These are phyloP conservation scores for Mirza zaza DNA, from an alignment of 2,113 vertebrate genomes.

Conservation along the genomic window DNA sequence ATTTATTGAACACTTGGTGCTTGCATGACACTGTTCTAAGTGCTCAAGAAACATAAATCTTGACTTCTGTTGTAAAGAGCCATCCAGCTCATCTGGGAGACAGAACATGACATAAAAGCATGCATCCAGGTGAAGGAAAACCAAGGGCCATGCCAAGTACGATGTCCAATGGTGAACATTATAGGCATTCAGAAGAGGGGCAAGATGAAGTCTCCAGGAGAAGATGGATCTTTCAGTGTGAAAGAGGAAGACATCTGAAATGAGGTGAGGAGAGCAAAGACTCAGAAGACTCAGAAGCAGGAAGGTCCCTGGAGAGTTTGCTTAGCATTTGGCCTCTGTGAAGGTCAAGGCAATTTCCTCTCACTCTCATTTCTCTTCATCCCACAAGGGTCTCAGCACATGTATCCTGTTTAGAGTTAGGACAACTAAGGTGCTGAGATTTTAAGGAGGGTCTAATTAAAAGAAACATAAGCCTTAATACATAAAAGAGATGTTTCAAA, in stretches of 20 bases:
- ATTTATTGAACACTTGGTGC: not conserved
- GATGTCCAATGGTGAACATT: not conserved
- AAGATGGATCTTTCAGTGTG: not conserved
- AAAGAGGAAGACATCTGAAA: not conserved
- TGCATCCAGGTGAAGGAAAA: not conserved
- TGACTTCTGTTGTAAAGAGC: constrained; percentile 10
- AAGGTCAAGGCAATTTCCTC: not conserved
- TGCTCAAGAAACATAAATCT: not conserved
- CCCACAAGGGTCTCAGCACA: not conserved
- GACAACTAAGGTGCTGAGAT: not conserved
- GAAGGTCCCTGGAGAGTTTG: not conserved
- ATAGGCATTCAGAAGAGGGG: not conserved
- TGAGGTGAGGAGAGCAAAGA: not conserved
- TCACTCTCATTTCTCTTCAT: not conserved
- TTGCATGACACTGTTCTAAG: not conserved
- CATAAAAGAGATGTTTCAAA: not conserved
- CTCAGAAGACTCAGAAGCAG: not conserved
- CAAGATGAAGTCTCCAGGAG: not conserved
- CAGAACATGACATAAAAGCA: not conserved
- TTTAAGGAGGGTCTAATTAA: not conserved
- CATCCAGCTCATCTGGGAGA: not conserved
- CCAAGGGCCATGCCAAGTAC: not conserved
- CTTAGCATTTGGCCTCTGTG: not conserved
- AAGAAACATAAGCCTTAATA: not conserved
- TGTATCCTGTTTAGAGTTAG: not conserved